Base-by-base conservation (phyloP, 2,113 vertebrate genomes). In the Psilopsiagon aurifrons region DNA sequence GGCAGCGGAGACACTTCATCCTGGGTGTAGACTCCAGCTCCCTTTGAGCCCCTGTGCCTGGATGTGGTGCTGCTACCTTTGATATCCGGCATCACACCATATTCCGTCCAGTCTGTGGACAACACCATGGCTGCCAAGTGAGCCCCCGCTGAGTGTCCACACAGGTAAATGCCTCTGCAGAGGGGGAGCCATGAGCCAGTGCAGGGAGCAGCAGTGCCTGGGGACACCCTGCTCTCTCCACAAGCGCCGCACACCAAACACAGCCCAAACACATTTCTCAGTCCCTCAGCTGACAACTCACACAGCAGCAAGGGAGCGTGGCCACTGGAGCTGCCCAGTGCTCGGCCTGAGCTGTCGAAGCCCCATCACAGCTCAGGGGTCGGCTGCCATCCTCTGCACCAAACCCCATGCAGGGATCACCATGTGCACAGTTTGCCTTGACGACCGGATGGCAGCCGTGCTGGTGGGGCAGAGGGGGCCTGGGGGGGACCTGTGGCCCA, bases 81-180 rank as follows among this genome's bases (percentile, higher is more conserved):
- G 84, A 99, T 98, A 83, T 99, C 97, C 29, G 99, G 99, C 1
- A 67, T 91, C 52, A 98, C 85, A 31, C 84, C 95, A 2, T 98
- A 98, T 87, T 98, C 93, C 0, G 97, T 96, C 99, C 99, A 99
- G 94, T 98, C 97, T 2, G 98, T 98, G 85, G 98, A 98, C 64
- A 99, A 98, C 55, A 98, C 96, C 99, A 99, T 99, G 37, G 99
- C 98, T 0, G 98, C 98, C 90, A 99, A 96, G 55, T 99, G 99
- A 71, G 99, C 99, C 7, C 99, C 99, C 0, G 99, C 99, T 1
- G 99, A 99, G 95, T 99, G 99, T 63, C 99, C 99, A 11, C 99
- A 99, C 89, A 99, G 92, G 92, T 99, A 99, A 78, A 99, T 62
- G 6, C 98, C 99, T 39, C 99, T 99, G 96, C 33, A 83, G 57